Base-by-base conservation (phyloP, 2,888 invertebrate genomes). In the Troilus luridus region DNA sequence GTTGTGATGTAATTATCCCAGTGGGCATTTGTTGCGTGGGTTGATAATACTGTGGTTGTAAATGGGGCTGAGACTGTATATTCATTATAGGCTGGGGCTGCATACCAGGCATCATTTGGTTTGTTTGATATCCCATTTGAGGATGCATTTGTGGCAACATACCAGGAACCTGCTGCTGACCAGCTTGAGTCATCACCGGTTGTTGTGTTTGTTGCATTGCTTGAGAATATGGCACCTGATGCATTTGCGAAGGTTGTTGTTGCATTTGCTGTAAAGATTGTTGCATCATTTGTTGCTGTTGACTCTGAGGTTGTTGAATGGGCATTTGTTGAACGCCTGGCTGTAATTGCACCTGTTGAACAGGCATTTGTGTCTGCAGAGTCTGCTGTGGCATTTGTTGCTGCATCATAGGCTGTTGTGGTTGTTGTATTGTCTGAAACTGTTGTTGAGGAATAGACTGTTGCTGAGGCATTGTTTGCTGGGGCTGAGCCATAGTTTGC, bases 111-210 rank as follows among this genome's bases (percentile, higher is more conserved):
- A 92, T 92, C 92, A 92, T 92, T 58, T 91, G 89, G 12, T 85
- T 85, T 24, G 54, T 90, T 89, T 91, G 91, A 89, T 91, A 92
- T 67, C 91, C 92, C 95, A 95, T 92, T 94, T 95, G 17, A 92
- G 95, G 95, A 93, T 95, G 95, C 77, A 95, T 94, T 93, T 95
- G 95, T 93, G 95, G 95, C 94, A 95, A 94, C 92, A 94, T 94
- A 92, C 95, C 95, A 93, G 88, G 91, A 27, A 91, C 91, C 88
- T 93, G 93, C 85, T 92, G 93, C 89, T 92, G 93, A 89, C 90
- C 91, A 59, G 92, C 90, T 81, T 92, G 92, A 81, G 92, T 92
- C 60, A 93, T 92, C 60, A 89, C 91, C 2, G 91, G 88, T 81
- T 81, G 91, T 88, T 91, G 91, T n/a, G 24, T 81, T 64, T 91